Evolutionary conservation across 2,113 vertebrate genomes (phyloP).

Genomic region (Sarotherodon lohbergeri): DNA sequence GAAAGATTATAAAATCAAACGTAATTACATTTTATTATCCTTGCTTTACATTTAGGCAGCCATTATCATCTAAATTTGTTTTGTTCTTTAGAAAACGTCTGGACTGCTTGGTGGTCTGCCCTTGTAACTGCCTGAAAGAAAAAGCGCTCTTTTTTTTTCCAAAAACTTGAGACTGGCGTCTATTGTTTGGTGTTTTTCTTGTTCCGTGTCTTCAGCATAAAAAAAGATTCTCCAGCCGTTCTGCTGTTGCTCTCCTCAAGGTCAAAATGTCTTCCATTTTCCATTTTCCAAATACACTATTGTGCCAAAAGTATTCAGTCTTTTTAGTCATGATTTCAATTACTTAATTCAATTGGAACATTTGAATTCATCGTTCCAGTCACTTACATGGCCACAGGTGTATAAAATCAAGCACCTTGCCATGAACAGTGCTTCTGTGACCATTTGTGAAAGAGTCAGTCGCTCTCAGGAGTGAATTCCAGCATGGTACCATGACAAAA

Average conservation of each 20-base stretch:
- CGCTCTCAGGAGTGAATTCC: too few species aligned
- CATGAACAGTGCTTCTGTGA: too few species aligned
- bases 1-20: neutral
- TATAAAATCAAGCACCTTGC: too few species aligned
- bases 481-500: too few species aligned
- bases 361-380: too few species aligned
- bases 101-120: neutral
- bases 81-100: neutral
- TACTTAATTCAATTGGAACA: too few species aligned
- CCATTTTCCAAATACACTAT: neutral
- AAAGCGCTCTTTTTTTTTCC: neutral
- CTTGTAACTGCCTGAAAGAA: neutral
- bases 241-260: neutral
- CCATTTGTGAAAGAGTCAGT: too few species aligned
- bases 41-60: neutral
- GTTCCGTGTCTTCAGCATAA: too few species aligned
- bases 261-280: neutral
- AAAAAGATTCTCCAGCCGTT: neutral
- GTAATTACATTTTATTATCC: neutral
- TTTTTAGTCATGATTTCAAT: too few species aligned
- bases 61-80: neutral
- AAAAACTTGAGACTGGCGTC: neutral
- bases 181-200: neutral
- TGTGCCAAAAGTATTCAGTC: too few species aligned
- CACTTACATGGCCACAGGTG: too few species aligned